Evolutionary conservation across 1,140 invertebrate species (phyloP), one percentile per base, ranked within the genome.

Genomic region (Thaumetopoea pityocampa): DNA sequence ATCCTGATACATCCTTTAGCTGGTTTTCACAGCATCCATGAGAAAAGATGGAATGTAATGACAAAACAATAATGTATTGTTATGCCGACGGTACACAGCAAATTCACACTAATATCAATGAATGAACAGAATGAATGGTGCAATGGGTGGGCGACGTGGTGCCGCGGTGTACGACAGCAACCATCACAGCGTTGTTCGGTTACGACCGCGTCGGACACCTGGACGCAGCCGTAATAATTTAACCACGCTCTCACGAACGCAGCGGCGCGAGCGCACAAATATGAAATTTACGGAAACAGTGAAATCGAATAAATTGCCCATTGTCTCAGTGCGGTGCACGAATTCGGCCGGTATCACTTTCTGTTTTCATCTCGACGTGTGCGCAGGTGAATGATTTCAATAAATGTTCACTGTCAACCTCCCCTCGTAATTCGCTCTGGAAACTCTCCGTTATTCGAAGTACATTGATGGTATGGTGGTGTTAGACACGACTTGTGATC

Each of bases 271-370:
- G 51, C 48, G 43, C 43, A 49, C 46, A 69, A 67, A 69, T 76
- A 69, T 76, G 66, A 74, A 78, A 71, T 67, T 76, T 64, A 61
- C 67, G 71, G 56, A 77, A 76, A 72, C 54, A 79, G 77, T 79
- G 77, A 81, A 79, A 81, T 79, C 67, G 72, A 67, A 74, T 72
- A 74, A 81, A 81, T 79, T 81, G 74, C 54, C 69, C 68, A 81
- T 81, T 79, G 77, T 79, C 41, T 51, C 45, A 43, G 36, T 37
- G 59, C 67, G 67, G 62, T 72, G 67, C 74, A 77, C 74, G 67
- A 72, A 72, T 79, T 77, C 64, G 57, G 67, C 49, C 59, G 62
- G 60, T 57, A 66, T 66, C 67, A 77, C 74, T 82, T 82, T 78
- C 73, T 78, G 68, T 70, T 72, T 69, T 70, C 67, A 71, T 76